A percentile compares a stretch with the other conserved stretches of the same genome.
phyloP scores from a whole-genome alignment of 2,888 invertebrate species.

The Pterostichus madidus region DNA sequence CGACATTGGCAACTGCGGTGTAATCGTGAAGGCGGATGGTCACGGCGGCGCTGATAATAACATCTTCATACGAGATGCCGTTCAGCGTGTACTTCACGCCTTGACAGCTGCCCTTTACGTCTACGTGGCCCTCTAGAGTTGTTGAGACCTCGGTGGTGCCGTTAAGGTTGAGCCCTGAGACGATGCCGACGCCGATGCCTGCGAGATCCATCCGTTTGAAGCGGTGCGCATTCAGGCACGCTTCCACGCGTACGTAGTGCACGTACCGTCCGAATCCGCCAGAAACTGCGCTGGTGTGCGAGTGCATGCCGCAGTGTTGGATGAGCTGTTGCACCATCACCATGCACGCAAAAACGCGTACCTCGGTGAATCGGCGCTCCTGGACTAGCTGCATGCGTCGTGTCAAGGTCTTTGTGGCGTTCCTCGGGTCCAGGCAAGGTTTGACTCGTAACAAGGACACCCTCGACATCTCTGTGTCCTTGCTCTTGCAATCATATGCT shows the following conservation, averaged over 20 bases:
- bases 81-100: neutral
- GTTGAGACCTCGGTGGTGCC: too few relatives aligned
- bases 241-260: neutral
- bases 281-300: constrained; percentile 16
- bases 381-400: too few relatives aligned
- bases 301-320: constrained; percentile 40
- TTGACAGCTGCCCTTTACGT: neutral
- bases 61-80: neutral
- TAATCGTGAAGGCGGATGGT: constrained; percentile 62
- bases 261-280: too few relatives aligned
- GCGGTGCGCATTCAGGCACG: constrained; percentile 11
- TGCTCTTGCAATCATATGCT: constrained; percentile 13
- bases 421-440: constrained; percentile 19
- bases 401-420: neutral
- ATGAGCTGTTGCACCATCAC: constrained; percentile 5
- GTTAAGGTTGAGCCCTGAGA: neutral
- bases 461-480: neutral
- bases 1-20: constrained; percentile 46
- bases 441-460: neutral
- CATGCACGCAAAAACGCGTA: constrained; percentile 12
- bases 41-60: constrained; percentile 35
- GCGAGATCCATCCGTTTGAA: neutral
- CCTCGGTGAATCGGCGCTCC: constrained; percentile 1
- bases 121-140: too few relatives aligned
- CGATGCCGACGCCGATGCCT: constrained; percentile 1